Evolutionary conservation across 2,797 vertebrate species (phyloP).

Genomic region (Staurois parvus): DNA sequence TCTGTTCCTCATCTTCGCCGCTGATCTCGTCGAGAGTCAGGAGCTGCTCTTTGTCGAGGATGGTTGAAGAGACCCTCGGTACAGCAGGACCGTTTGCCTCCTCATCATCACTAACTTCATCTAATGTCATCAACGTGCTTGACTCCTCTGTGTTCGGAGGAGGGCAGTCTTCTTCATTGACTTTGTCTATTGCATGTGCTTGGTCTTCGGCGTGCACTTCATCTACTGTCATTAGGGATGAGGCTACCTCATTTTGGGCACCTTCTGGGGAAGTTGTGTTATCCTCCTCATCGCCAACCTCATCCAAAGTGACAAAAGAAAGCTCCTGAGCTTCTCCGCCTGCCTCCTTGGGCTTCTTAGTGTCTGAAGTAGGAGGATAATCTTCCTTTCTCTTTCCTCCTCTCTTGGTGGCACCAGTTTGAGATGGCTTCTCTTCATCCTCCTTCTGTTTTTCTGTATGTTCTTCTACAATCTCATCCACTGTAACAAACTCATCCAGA

Average conservation of each 20-base stretch:
- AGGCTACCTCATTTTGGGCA: slow-evolving; percentile 67
- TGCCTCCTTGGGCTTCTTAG: slow-evolving; percentile 72
- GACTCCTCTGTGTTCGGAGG: slow-evolving; percentile 72
- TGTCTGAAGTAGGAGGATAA: slow-evolving; percentile 49
- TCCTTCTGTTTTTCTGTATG: not conserved
- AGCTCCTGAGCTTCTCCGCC: slow-evolving; percentile 64
- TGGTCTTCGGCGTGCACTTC: no score
- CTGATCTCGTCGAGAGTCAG: slow-evolving; percentile 81
- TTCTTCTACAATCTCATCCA: slow-evolving; percentile 88
- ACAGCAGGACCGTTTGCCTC: slow-evolving; percentile 66
- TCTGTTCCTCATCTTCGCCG: slow-evolving; percentile 83
- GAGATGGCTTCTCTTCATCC: no score
- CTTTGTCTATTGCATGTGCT: slow-evolving; percentile 75
- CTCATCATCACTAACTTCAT: slow-evolving; percentile 83
- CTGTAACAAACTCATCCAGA: slow-evolving; percentile 90
- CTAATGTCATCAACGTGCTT: slow-evolving; percentile 75
- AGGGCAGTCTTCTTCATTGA: slow-evolving; percentile 79
- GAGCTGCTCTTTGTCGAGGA: slow-evolving; percentile 76
- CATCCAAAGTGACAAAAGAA: slow-evolving; percentile 86
- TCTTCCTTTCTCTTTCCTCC: slow-evolving; percentile 71
- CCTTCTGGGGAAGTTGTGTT: slow-evolving; percentile 35
- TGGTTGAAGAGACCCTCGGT: slow-evolving; percentile 73
- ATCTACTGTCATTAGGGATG: slow-evolving; percentile 79
- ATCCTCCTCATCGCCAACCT: slow-evolving; percentile 84
- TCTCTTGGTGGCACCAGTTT: slow-evolving; percentile 14